Conservation (phyloP, 2,888 invertebrate species). For the Noctua janthina region DNA sequence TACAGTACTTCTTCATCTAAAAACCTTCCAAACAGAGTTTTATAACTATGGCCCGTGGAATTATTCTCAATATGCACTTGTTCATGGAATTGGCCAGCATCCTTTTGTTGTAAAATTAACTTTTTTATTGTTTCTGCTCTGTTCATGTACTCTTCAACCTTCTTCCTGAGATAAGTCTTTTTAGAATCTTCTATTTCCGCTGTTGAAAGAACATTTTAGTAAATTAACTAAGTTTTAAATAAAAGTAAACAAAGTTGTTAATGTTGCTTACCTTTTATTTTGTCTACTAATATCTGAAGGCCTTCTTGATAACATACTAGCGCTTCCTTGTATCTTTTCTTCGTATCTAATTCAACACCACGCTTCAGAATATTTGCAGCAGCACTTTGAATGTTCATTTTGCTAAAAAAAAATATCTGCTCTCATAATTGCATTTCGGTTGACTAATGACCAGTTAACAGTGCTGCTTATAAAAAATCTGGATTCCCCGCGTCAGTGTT, state of each 20-base stretch:
- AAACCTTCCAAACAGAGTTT: slow-evolving; percentile 94
- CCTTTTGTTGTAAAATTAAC: slow-evolving; percentile 92
- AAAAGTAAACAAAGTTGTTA: slow-evolving; percentile 29
- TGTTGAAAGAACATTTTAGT: slow-evolving; percentile 61
- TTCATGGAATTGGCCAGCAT: slow-evolving; percentile 93
- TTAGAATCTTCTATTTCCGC: slow-evolving; percentile 90
- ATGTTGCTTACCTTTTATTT: slow-evolving; percentile 91
- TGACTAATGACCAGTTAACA: background rate
- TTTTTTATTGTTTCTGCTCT: slow-evolving; percentile 95
- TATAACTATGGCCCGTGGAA: slow-evolving; percentile 95
- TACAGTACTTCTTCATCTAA: slow-evolving; percentile 93
- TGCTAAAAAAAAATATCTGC: slow-evolving; percentile 37
- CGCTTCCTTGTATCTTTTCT: slow-evolving; percentile 93
- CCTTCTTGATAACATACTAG: slow-evolving; percentile 95
- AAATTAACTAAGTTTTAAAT: background rate
- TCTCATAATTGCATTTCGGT: background rate
- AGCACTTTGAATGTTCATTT: slow-evolving; percentile 90
- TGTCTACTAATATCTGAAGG: slow-evolving; percentile 92
- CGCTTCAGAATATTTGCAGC: slow-evolving; percentile 92
- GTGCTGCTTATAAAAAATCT: no score
- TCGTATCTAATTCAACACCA: slow-evolving; percentile 93
- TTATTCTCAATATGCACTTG: slow-evolving; percentile 94
- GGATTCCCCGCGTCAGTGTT: no score
- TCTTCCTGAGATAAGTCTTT: slow-evolving; percentile 90
- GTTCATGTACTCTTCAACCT: slow-evolving; percentile 94